Conservation (phyloP, 2,797 vertebrate species). For the Spondyliosoma cantharus region DNA sequence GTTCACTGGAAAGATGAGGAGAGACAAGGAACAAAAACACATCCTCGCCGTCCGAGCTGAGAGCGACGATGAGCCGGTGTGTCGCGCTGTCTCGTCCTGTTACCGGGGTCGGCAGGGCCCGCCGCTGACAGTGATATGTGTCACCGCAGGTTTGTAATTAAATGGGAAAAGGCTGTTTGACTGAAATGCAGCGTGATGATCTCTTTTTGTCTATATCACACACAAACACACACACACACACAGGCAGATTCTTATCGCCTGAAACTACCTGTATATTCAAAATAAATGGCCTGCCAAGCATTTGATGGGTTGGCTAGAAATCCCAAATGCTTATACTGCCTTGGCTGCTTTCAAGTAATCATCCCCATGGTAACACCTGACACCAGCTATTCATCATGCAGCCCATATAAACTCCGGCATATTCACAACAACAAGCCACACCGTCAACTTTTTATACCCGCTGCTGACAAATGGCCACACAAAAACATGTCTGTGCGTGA, state of each 20-base stretch:
- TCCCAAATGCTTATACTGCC: conserved; percentile 81
- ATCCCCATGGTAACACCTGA: conserved; percentile 86
- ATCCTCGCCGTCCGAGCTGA: conserved; percentile 30
- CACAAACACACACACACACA: conserved; percentile 34
- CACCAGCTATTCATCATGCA: conserved; percentile 83
- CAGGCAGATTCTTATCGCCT: conserved; percentile 70
- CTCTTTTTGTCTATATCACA: conserved; percentile 59
- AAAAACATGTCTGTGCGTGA: conserved; percentile 59
- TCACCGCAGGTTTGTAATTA: conserved; percentile 69
- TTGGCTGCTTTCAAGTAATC: conserved; percentile 82
- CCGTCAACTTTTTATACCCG: conserved; percentile 70
- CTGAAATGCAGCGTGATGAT: conserved; percentile 61
- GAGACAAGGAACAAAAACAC: conserved; percentile 63
- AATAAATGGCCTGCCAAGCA: conserved; percentile 83
- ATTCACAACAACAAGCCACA: conserved; percentile 75
- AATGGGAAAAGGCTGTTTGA: conserved; percentile 61
- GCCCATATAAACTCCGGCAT: conserved; percentile 78
- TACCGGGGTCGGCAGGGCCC: conserved; percentile 40
- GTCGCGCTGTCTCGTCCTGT: conserved; percentile 45
- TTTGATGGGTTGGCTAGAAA: conserved; percentile 81
- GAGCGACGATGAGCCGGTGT: conserved; percentile 7
- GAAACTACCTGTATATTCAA: conserved; percentile 81
- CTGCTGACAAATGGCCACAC: conserved; percentile 71
- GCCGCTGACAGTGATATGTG: conserved; percentile 55
- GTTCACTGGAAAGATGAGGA: conserved; percentile 67